A percentile compares a stretch with the other conserved stretches of the same genome.
Evolutionary conservation across 2,113 vertebrate species (phyloP).

Genomic region (Tenebrosternarchus preto): DNA sequence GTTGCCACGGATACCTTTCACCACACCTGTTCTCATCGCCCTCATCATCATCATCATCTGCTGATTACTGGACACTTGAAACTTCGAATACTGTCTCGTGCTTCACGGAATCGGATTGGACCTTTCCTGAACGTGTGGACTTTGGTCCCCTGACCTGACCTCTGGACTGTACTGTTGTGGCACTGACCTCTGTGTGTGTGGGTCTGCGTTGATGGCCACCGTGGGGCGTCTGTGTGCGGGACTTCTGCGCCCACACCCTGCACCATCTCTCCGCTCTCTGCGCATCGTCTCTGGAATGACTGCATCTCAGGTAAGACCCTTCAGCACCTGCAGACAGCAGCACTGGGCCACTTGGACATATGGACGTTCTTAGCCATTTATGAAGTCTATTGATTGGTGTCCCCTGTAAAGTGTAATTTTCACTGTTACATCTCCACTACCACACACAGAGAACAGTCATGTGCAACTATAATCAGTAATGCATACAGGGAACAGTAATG

Average conservation of each 20-base stretch:
- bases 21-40: neutral
- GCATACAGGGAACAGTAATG: no score
- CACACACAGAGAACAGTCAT: no score
- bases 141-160: constrained; percentile 39
- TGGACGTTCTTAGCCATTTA: neutral
- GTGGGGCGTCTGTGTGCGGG: constrained; percentile 62
- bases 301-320: constrained; percentile 69
- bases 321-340: no score
- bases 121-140: neutral
- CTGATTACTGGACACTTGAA: constrained; percentile 15
- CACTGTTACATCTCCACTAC: no score
- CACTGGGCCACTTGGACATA: no score
- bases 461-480: no score
- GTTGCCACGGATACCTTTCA: constrained; percentile 50
- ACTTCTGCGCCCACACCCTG: constrained; percentile 52
- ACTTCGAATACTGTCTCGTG: neutral
- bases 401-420: no score
- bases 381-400: neutral
- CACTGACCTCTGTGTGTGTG: neutral
- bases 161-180: constrained; percentile 30
- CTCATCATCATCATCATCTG: constrained; percentile 42
- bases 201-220: constrained; percentile 55
- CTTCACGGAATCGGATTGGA: constrained; percentile 5
- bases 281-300: constrained; percentile 64
- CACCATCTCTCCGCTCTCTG: constrained; percentile 42